Conservation (phyloP, 2,113 vertebrate genomes). For the Monopterus albus region DNA sequence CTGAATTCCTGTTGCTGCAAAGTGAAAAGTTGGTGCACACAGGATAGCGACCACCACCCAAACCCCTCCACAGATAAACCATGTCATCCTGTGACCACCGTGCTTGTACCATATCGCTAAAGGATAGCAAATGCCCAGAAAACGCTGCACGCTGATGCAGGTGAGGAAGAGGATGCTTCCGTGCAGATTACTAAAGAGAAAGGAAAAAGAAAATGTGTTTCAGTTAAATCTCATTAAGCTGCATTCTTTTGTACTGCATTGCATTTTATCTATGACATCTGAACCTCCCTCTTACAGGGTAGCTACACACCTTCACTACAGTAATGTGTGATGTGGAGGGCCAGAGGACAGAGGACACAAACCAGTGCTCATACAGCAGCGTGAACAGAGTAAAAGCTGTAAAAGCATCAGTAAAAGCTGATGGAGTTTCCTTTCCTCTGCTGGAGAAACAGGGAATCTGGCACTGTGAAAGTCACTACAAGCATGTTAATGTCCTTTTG, state of each 20-base stretch:
- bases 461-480: too few relatives aligned
- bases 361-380: too few relatives aligned
- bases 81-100: conserved; percentile 86
- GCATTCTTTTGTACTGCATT: background rate
- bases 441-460: too few relatives aligned
- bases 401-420: too few relatives aligned
- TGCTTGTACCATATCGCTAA: conserved; percentile 89
- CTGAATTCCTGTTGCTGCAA: conserved; percentile 89
- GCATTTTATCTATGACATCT: too few relatives aligned
- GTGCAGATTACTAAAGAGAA: conserved; percentile 86
- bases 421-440: too few relatives aligned
- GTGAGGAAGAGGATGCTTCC: conserved; percentile 97
- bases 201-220: background rate
- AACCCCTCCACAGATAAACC: conserved; percentile 85
- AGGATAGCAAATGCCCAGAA: conserved; percentile 95
- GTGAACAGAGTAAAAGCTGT: too few relatives aligned
- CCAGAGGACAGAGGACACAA: too few relatives aligned
- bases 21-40: conserved; percentile 91
- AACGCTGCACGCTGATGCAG: conserved; percentile 96
- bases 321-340: too few relatives aligned
- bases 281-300: too few relatives aligned
- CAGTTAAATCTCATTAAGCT: background rate
- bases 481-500: too few relatives aligned
- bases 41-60: conserved; percentile 86
- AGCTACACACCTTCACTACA: too few relatives aligned